Conservation (phyloP, 2,888 invertebrate species). For the Prosapia bicincta region DNA sequence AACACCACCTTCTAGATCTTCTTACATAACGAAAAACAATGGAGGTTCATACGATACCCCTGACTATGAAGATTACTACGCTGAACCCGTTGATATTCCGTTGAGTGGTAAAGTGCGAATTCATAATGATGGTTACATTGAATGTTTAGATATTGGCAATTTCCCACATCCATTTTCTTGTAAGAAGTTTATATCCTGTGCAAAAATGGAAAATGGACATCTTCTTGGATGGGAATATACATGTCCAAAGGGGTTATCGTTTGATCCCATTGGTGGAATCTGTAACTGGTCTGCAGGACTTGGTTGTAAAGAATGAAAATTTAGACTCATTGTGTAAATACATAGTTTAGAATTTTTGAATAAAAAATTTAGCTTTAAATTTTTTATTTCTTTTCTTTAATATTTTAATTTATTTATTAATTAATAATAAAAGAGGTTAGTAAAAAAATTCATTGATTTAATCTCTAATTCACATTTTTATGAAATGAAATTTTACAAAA, state of each 20-base stretch:
- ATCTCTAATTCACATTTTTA: no score
- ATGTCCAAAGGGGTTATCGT: constrained; percentile 80
- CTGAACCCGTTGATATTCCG: constrained; percentile 39
- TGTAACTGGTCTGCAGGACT: constrained; percentile 86
- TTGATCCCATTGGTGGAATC: constrained; percentile 86
- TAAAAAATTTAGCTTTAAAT: not conserved
- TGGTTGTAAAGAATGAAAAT: constrained; percentile 61
- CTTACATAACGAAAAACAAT: constrained; percentile 20
- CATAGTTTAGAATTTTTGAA: no score
- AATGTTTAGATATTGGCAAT: constrained; percentile 85
- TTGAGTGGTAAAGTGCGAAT: constrained; percentile 48
- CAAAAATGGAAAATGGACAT: constrained; percentile 72
- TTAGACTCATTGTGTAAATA: not conserved
- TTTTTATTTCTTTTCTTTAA: no score
- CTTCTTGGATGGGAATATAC: constrained; percentile 85
- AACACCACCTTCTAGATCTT: constrained; percentile 16
- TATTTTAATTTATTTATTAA: no score
- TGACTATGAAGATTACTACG: constrained; percentile 38
- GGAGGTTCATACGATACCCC: constrained; percentile 27
- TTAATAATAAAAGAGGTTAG: no score
- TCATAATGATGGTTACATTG: constrained; percentile 68
- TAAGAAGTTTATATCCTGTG: constrained; percentile 88
- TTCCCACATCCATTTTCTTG: constrained; percentile 90
- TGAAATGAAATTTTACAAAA: no score
- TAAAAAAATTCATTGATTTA: no score